Percentiles rank a stretch among this genome's conserved stretches.
Evolutionary conservation across 1,140 invertebrate species (phyloP).

Genomic region (Armadillidium nasatum): DNA sequence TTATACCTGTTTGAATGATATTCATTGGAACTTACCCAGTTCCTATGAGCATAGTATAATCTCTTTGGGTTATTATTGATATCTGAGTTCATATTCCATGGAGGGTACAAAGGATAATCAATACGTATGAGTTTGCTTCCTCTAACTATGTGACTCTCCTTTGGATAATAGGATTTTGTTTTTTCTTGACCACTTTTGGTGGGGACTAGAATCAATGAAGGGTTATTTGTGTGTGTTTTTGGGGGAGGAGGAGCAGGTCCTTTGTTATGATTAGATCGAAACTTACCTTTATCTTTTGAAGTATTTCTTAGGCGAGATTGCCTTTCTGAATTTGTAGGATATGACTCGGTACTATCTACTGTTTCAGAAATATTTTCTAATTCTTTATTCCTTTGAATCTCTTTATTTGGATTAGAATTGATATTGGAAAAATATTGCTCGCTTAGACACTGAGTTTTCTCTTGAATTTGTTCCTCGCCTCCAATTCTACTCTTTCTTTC

Average conservation of each 20-base stretch:
- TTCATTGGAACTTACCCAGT: constrained; percentile 28
- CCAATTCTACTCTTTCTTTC: background rate
- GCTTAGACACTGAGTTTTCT: background rate
- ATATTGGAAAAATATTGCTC: background rate
- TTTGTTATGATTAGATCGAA: constrained; percentile 27
- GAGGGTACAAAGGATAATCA: constrained; percentile 32
- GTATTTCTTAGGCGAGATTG: constrained; percentile 16
- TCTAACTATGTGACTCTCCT: constrained; percentile 40
- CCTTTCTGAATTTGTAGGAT: background rate
- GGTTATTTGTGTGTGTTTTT: constrained; percentile 36
- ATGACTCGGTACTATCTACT: background rate
- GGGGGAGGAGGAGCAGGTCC: constrained; percentile 40
- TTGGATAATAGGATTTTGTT: constrained; percentile 37
- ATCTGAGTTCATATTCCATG: constrained; percentile 26
- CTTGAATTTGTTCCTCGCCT: background rate
- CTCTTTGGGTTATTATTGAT: constrained; percentile 34
- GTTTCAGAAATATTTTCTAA: background rate
- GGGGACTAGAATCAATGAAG: constrained; percentile 39
- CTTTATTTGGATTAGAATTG: background rate
- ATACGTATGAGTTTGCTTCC: constrained; percentile 36
- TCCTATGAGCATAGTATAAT: constrained; percentile 22
- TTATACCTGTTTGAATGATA: constrained; percentile 29
- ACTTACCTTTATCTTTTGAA: background rate
- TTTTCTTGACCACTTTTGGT: constrained; percentile 44
- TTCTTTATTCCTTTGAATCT: background rate